Evolutionary conservation across 64 coral and sea anemone species (phyloP), one percentile per base, ranked within the genome.

Genomic region (Pocillopora verrucosa): DNA sequence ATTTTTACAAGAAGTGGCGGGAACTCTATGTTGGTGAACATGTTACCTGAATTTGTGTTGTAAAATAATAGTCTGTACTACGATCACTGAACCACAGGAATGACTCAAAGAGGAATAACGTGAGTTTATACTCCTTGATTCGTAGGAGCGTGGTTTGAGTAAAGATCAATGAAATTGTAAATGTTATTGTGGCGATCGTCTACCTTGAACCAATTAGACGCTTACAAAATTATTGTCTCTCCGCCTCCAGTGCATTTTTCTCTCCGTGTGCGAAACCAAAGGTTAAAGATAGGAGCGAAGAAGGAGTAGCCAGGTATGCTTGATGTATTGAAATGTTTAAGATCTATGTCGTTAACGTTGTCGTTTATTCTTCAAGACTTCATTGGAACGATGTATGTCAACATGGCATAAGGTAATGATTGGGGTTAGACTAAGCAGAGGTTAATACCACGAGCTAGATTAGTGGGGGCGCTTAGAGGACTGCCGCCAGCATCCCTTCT

Each of bases 81-180:
- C 16, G 10, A 11, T 38, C n/a, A 14, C 56, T 11, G 26, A 70
- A 72, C 65, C 5, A 57, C 82, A 45, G 65, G 17, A 58, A 85
- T 85, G 82, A 63, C 82, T 72, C 82, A 85, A 30, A 68, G 82
- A 38, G 82, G 82, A 72, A 85, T 85, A 70, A 65, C 82, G 82
- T 85, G 72, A 85, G 82, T 72, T 10, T 13, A 4, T 25, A 85
- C 11, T n/a, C 68, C 41, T 65, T 16, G 11, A 2, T 72, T 72
- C 13, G 57, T 79, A 57, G 13, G 56, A n/a, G 19, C 25, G 22
- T 70, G 67, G 20, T 70, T 70, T 70, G 2, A 25, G 10, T 70
- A n/a, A 70, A 70, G 67, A 70, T 1, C 22, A 24, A 1, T n/a
- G 20, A 25, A 7, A 1, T 20, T 70, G 22, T n/a, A 70, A 70